A percentile compares a stretch with the other conserved stretches of the same genome.
These are phyloP conservation scores for Volucella inanis DNA, from an alignment of 2,888 invertebrate species.

Conservation along the genomic window DNA sequence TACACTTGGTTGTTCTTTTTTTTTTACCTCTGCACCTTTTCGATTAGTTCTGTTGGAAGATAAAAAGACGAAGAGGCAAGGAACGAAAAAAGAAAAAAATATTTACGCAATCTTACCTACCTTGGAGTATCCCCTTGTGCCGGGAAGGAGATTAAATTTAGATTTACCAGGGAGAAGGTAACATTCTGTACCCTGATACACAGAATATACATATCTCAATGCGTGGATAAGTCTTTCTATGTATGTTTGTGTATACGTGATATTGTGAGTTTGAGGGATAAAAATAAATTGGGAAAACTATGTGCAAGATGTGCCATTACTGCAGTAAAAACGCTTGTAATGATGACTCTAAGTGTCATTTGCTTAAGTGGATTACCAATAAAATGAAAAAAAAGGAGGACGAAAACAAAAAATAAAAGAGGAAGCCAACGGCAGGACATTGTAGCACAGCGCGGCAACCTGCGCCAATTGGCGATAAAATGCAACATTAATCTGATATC, in stretches of 20 bases:
- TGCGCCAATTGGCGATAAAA: slow-evolving; percentile 79
- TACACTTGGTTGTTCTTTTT: slow-evolving; percentile 22
- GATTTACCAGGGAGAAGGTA: slow-evolving; percentile 53
- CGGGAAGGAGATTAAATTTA: slow-evolving; percentile 70
- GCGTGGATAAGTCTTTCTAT: too few species aligned
- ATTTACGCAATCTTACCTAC: slow-evolving; percentile 72
- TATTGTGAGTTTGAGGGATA: slow-evolving; percentile 77
- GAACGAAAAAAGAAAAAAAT: slow-evolving; percentile 39
- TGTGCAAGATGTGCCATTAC: slow-evolving; percentile 83
- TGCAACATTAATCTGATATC: slow-evolving; percentile 81
- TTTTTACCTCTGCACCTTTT: slow-evolving; percentile 62
- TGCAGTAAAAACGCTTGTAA: slow-evolving; percentile 83
- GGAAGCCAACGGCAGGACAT: slow-evolving; percentile 68
- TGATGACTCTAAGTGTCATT: slow-evolving; percentile 83
- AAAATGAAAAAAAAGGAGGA: slow-evolving; percentile 79
- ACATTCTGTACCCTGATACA: slow-evolving; percentile 40
- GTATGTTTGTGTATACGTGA: slow-evolving; percentile 42
- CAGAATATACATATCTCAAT: neutral
- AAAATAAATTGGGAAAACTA: slow-evolving; percentile 82
- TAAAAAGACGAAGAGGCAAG: slow-evolving; percentile 19
- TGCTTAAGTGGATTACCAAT: slow-evolving; percentile 83
- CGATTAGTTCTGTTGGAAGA: slow-evolving; percentile 35
- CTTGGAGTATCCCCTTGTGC: slow-evolving; percentile 1
- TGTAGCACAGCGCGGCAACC: slow-evolving; percentile 60
- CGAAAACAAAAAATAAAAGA: slow-evolving; percentile 59